Conservation (phyloP, 2,113 vertebrate genomes). For the Ciconia stormi region DNA sequence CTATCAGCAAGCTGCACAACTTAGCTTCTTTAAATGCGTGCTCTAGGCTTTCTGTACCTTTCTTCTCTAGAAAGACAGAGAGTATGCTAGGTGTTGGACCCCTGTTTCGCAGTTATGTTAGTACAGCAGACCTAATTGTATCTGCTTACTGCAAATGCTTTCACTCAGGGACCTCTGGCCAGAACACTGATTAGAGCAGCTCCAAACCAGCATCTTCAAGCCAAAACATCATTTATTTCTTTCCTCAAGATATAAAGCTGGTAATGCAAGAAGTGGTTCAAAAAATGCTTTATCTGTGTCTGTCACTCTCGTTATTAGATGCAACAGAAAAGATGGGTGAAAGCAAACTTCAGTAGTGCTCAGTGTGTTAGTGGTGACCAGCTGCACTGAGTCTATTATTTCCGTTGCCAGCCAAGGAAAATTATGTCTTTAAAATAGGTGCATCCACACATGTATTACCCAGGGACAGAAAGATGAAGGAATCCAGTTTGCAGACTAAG, state of each 20-base stretch:
- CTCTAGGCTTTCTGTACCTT: not conserved
- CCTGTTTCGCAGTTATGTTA: not conserved
- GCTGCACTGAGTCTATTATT: not conserved
- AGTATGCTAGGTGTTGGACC: not conserved
- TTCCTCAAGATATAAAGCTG: not conserved
- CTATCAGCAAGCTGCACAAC: not conserved
- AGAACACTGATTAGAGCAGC: not conserved
- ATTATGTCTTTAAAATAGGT: not conserved
- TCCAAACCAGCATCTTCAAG: not conserved
- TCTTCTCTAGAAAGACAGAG: not conserved
- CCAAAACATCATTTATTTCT: not conserved
- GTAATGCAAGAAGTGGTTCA: not conserved
- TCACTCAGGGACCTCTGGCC: not conserved
- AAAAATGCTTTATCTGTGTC: not conserved
- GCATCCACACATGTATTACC: fast-evolving
- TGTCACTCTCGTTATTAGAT: not conserved
- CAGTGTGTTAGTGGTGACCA: not conserved
- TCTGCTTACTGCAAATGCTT: not conserved
- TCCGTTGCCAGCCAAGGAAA: not conserved
- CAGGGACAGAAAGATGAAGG: not conserved
- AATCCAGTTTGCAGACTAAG: not conserved
- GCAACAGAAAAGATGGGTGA: not conserved
- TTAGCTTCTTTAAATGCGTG: not conserved
- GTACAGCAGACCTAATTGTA: not conserved
- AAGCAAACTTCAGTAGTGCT: not conserved